Base-by-base conservation (phyloP, 2,888 invertebrate genomes). In the Leptopterna dolabrata region DNA sequence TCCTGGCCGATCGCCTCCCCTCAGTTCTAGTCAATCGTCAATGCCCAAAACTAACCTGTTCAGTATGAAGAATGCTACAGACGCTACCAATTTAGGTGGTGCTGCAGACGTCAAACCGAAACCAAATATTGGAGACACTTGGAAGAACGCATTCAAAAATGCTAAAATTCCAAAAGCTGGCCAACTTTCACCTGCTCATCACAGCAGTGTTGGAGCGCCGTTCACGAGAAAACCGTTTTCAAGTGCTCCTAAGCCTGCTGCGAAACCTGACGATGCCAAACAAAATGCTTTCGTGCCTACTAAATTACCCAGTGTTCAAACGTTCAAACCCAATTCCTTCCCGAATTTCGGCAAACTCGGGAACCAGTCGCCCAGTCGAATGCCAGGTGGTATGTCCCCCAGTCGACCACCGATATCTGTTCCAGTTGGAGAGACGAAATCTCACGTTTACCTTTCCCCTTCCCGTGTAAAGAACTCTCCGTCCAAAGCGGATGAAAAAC, bases 71-170 rank as follows among this genome's bases (percentile, higher is more conserved):
- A 45, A 9, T 24, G n/a, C 83, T 55, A n/a, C 13, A 27, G 29
- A 30, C 30, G 0, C 43, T 14, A 11, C 24, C 45, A 78, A 19
- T 29, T 19, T 51, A n/a, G 19, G 41, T 29, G 80, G 11, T 19
- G 9, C 24, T 63, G 36, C 19, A 41, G 86, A 76, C 63, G 11
- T n/a, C 16, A 89, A 88, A 63, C 70, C 88, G 1, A 90, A 88
- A 73, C 87, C 88, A 9, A 88, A 88, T 36, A 89, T 89, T 29
- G 87, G 88, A 78, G 90, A 90, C 45, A 89, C 90, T 14, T 90
- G 90, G 90, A 89, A 84, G 36, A 89, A 88, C 19, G 90, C 90
- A 0, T 90, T 90, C 80, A 90, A 90, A 88, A 90, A 90, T 83
- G 89, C 89, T 0, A 90, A 90, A 88, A 87, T 90, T 27, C 90